Percentiles rank a stretch among this genome's conserved stretches.
phyloP scores from a whole-genome alignment of 2,113 vertebrate species.

The Gasterosteus nipponicus region DNA sequence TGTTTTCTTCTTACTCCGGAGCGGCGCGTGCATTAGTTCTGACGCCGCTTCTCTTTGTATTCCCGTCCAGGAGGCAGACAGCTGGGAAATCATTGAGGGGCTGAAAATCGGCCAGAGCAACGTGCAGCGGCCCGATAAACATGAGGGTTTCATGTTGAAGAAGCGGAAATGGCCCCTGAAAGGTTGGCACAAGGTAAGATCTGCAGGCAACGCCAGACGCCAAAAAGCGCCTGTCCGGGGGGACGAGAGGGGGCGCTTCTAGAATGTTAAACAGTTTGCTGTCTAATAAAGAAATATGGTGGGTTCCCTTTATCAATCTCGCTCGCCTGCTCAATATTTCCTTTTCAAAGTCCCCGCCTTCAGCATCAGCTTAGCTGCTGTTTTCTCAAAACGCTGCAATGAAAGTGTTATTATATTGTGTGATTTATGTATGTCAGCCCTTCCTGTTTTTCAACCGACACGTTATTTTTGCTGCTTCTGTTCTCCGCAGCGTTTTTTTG shows the following conservation, averaged over 20 bases:
- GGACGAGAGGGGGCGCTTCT: not conserved
- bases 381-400: conserved; percentile 8
- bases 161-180: conserved; percentile 99
- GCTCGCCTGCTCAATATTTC: not conserved
- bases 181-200: conserved; percentile 97
- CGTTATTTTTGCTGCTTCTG: conserved; percentile 43
- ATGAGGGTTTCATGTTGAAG: conserved; percentile 99
- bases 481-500: conserved; percentile 92
- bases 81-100: conserved; percentile 99
- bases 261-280: conserved; percentile 32
- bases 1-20: conserved; percentile 3
- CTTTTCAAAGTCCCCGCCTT: conserved; percentile 5
- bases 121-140: conserved; percentile 96
- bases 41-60: conserved; percentile 31
- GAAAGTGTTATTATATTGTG: not conserved
- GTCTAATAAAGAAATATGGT: conserved; percentile 10
- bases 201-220: not conserved
- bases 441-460: conserved; percentile 27
- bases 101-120: conserved; percentile 97
- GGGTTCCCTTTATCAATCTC: conserved; percentile 14
- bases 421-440: not conserved
- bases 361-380: not conserved
- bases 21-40: conserved; percentile 32
- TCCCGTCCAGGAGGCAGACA: conserved; percentile 90
- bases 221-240: conserved; percentile 19